phyloP scores from a whole-genome alignment of 2,113 vertebrate genomes.

The Okapia johnstoni region DNA sequence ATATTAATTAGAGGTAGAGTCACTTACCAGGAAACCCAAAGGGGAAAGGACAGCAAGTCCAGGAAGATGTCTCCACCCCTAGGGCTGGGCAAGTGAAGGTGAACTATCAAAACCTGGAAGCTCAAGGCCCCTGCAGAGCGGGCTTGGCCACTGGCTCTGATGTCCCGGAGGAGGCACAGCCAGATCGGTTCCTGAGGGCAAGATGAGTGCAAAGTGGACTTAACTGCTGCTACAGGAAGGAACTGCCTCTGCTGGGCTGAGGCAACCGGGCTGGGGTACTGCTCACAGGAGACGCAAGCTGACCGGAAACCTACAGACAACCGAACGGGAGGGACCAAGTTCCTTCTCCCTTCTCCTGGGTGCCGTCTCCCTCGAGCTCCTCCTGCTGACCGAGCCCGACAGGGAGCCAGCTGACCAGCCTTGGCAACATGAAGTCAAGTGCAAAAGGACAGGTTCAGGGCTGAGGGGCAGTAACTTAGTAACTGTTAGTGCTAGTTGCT shows the following conservation, averaged over 20 bases:
- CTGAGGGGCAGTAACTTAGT: not conserved
- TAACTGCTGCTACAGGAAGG: not conserved
- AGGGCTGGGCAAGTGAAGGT: not conserved
- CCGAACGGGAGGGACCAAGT: not conserved
- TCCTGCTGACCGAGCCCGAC: not conserved
- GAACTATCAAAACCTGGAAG: not conserved
- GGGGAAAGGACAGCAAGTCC: not conserved
- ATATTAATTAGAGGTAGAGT: not conserved
- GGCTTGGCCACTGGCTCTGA: not conserved
- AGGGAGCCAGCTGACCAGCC: not conserved
- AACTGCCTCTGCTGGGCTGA: rapidly evolving
- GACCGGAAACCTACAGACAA: not conserved
- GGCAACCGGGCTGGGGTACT: rapidly evolving
- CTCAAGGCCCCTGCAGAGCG: not conserved
- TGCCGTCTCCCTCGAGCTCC: not conserved
- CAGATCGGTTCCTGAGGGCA: not conserved
- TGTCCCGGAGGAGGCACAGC: not conserved
- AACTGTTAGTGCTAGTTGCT: not conserved
- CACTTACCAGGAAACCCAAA: not conserved
- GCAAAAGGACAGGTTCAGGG: not conserved
- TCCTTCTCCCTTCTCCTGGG: not conserved
- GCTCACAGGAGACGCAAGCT: rapidly evolving
- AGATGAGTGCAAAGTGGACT: not conserved
- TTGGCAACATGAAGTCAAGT: not conserved
- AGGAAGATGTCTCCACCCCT: not conserved